A percentile compares a stretch with the other conserved stretches of the same genome.
phyloP scores from a whole-genome alignment of 2,113 vertebrate genomes.

The Brachyistius frenatus region DNA sequence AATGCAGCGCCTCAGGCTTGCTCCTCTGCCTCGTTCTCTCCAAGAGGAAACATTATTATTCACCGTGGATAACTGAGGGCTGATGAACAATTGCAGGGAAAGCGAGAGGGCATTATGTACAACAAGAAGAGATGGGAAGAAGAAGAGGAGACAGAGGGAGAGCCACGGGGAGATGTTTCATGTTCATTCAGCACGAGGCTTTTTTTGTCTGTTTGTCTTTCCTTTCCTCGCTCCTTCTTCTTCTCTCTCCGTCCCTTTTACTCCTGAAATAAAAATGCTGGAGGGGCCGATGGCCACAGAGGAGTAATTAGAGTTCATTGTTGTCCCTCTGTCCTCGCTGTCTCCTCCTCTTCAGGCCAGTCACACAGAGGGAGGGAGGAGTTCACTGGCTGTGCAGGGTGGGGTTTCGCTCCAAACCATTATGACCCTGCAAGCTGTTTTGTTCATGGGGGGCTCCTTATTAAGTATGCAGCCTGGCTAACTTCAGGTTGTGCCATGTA shows the following conservation, averaged over 20 bases:
- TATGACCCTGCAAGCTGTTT: conserved; percentile 80
- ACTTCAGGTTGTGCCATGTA: conserved; percentile 28
- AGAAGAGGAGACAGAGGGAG: conserved; percentile 26
- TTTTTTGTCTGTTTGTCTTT: conserved; percentile 20
- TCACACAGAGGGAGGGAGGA: conserved; percentile 52
- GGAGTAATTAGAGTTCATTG: conserved; percentile 74
- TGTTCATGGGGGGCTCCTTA: conserved; percentile 66
- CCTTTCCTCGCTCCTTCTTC: conserved; percentile 15
- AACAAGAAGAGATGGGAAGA: conserved; percentile 54
- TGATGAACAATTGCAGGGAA: conserved; percentile 62
- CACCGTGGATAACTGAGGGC: conserved; percentile 63
- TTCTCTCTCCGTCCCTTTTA: neutral
- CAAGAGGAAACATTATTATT: conserved; percentile 72
- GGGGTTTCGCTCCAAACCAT: conserved; percentile 53
- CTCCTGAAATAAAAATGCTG: conserved; percentile 58
- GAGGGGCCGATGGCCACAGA: conserved; percentile 61
- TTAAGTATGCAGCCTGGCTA: conserved; percentile 75
- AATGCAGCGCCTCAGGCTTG: conserved; percentile 66
- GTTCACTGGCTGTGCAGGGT: conserved; percentile 63
- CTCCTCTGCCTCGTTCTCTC: conserved; percentile 53
- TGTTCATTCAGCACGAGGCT: conserved; percentile 51
- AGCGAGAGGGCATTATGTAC: conserved; percentile 62
- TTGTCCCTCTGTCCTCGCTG: conserved; percentile 47
- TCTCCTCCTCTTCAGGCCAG: conserved; percentile 46
- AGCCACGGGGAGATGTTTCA: conserved; percentile 67